Conservation (phyloP, 1,140 invertebrate species). For the Sinella curviseta region DNA sequence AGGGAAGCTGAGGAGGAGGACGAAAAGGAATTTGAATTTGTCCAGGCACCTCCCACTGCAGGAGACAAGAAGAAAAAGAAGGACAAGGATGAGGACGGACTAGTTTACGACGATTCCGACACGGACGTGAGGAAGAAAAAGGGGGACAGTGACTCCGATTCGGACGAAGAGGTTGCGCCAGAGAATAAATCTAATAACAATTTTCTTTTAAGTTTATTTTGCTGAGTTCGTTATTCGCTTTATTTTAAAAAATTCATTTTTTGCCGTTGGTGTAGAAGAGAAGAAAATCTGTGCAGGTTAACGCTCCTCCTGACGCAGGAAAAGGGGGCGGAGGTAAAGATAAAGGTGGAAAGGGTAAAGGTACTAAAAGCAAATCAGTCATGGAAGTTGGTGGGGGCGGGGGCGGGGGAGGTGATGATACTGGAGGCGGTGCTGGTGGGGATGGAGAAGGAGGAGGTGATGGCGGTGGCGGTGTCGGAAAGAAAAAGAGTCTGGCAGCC, state of each 20-base stretch:
- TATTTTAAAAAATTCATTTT: neutral
- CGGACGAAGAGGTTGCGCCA: neutral
- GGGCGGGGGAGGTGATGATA: too few species aligned
- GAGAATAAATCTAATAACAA: neutral
- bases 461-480: too few species aligned
- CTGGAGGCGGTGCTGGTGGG: too few species aligned
- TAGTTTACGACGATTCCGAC: neutral
- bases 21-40: conserved; percentile 1
- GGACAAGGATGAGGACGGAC: conserved; percentile 22
- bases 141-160: conserved; percentile 14
- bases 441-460: too few species aligned
- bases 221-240: neutral
- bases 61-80: conserved; percentile 17
- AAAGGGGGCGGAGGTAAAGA: neutral
- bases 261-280: too few species aligned
- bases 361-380: neutral
- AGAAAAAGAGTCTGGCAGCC: too few species aligned
- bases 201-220: neutral
- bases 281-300: too few species aligned
- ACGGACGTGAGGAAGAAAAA: neutral
- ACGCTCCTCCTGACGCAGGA: neutral
- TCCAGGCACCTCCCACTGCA: neutral
- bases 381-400: too few species aligned
- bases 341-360: neutral
- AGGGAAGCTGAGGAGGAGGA: conserved; percentile 27